These are phyloP conservation scores for Hoplostethus mediterraneus DNA, from an alignment of 2,797 vertebrate genomes.

Conservation along the genomic window DNA sequence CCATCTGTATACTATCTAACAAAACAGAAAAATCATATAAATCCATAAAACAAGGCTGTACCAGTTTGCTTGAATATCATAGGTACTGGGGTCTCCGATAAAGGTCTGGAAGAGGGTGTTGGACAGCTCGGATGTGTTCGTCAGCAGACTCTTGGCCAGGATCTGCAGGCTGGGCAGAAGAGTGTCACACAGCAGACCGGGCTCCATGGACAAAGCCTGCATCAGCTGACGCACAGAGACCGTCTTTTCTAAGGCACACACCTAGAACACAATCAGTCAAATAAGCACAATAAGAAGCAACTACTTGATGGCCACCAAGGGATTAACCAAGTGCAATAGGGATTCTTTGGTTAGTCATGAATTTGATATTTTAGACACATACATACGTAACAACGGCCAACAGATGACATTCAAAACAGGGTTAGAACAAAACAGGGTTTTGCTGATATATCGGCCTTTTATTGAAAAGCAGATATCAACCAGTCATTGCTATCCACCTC, in stretches of 20 bases:
- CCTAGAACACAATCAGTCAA: constrained; percentile 60
- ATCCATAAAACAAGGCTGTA: constrained; percentile 41
- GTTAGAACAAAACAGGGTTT: too few species aligned
- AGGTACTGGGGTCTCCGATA: constrained; percentile 79
- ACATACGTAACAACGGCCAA: neutral
- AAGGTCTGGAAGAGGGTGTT: constrained; percentile 70
- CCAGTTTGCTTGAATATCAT: constrained; percentile 75
- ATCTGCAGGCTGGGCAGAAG: constrained; percentile 66
- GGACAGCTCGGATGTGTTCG: constrained; percentile 50
- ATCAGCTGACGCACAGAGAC: constrained; percentile 50
- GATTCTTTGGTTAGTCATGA: neutral
- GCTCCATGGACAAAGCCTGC: constrained; percentile 55
- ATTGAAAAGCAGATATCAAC: too few species aligned
- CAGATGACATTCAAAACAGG: too few species aligned
- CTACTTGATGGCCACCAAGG: neutral
- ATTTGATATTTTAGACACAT: neutral
- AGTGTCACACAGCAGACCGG: constrained; percentile 73
- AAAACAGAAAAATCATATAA: neutral
- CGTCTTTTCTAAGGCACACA: constrained; percentile 77
- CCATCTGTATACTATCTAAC: too few species aligned
- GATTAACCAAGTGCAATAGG: constrained; percentile 4
- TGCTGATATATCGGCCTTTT: too few species aligned
- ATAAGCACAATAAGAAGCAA: neutral
- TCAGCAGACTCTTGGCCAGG: constrained; percentile 55
- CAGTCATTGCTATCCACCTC: neutral